Evolutionary conservation across 2,888 invertebrate genomes (phyloP).

Genomic region (Sminthurinus aureus): DNA sequence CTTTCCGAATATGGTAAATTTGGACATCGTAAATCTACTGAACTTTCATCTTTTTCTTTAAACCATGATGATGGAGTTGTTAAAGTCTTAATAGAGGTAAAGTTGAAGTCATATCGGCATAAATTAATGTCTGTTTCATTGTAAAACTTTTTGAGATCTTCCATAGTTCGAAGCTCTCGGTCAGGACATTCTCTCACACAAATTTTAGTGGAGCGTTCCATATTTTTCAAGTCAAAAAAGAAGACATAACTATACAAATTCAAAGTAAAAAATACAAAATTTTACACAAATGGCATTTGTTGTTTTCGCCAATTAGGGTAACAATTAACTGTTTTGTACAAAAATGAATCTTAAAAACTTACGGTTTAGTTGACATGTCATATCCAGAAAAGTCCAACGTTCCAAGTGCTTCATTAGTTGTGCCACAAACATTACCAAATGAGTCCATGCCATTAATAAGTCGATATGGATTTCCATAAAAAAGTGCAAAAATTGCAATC

Average conservation of each 20-base stretch:
- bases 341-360: too few relatives aligned
- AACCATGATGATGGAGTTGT: too few relatives aligned
- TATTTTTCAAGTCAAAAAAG: constrained; percentile 81
- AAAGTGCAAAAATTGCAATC: constrained; percentile 85
- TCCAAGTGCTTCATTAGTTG: constrained; percentile 78
- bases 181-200: constrained; percentile 90
- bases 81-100: too few relatives aligned
- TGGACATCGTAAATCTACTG: constrained; percentile 76
- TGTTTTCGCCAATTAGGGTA: neutral
- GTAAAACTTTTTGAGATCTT: constrained; percentile 78
- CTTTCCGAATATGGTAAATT: constrained; percentile 78
- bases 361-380: constrained; percentile 79
- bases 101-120: constrained; percentile 69
- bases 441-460: constrained; percentile 92
- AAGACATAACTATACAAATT: constrained; percentile 74
- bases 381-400: constrained; percentile 80
- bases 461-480: constrained; percentile 84
- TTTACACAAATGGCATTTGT: constrained; percentile 21
- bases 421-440: constrained; percentile 93
- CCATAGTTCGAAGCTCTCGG: constrained; percentile 69
- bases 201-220: constrained; percentile 80
- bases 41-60: too few relatives aligned
- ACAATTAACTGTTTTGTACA: neutral
- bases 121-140: constrained; percentile 75
- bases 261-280: too few relatives aligned